Evolutionary conservation across 1,140 invertebrate genomes (phyloP), one percentile per base, ranked within the genome.

Genomic region (Globodera rostochiensis): DNA sequence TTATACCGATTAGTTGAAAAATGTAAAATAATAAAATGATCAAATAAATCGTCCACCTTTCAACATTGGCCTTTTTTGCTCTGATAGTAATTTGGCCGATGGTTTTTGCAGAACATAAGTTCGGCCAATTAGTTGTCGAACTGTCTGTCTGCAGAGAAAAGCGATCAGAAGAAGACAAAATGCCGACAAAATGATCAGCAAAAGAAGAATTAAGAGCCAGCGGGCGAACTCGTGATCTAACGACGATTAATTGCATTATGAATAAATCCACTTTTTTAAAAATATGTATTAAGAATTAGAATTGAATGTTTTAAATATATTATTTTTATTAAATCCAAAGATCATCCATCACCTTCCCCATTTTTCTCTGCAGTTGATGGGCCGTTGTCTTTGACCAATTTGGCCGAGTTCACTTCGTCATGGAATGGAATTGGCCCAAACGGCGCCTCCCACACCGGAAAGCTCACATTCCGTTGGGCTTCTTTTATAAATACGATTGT

Each of bases 401-500:
- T 71, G 0, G n/a, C 25, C 25, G 25, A 71, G 11, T 11, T 71
- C 5, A 71, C 69, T 6, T 19, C 69, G 69, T 71, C 69, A 47
- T 71, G 69, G 69, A 71, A 71, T 36, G 69, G 21, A 36, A 71
- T 47, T 47, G 69, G 69, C 9, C 46, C 25, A 47, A 71, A 71
- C 25, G 69, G 69, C 19, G 69, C 69, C 69, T 71, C 69, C 69
- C 69, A 71, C 4, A 71, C 25, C 9, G 69, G 69, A n/a, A 71
- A 71, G 11, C 8, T 36, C 25, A 71, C 69, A 71, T 71, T 71
- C 5, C 69, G 57, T 13, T 15, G 57, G 5, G 57, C 5, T 15
- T 60, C 57, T 60, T 5, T 53, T 9, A 50, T 50, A 9, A 53
- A 7, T 9, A 53, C 50, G 7, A 25, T 7, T 53, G 11, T 53